Conservation (phyloP, 2,888 invertebrate species). For the Chrysolina americana region DNA sequence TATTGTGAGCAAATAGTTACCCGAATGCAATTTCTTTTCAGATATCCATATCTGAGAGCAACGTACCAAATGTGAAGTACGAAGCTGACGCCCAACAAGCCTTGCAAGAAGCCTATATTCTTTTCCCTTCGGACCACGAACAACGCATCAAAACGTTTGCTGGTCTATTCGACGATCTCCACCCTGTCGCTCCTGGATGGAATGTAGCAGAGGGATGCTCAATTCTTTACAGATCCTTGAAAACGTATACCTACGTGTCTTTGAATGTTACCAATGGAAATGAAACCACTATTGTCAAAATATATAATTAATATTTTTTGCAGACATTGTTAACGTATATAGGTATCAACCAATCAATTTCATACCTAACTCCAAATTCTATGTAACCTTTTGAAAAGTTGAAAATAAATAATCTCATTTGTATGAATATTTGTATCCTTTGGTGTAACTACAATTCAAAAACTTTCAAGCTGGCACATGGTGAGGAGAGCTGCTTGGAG, state of each 20-base stretch:
- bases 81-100: slow-evolving; percentile 14
- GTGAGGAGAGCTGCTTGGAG: too few species aligned
- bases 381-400: too few species aligned
- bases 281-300: background rate
- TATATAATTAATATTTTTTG: background rate
- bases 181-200: slow-evolving; percentile 25
- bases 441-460: too few species aligned
- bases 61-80: slow-evolving; percentile 21
- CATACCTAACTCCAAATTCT: too few species aligned
- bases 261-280: background rate
- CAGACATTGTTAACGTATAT: too few species aligned
- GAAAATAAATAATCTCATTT: too few species aligned
- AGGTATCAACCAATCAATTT: too few species aligned
- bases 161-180: background rate
- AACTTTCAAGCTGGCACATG: too few species aligned
- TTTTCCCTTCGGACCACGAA: slow-evolving; percentile 6
- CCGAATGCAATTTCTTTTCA: background rate
- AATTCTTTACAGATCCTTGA: slow-evolving; percentile 1
- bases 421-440: too few species aligned
- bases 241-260: background rate
- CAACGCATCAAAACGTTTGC: slow-evolving; percentile 7
- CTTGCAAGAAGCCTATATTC: slow-evolving; percentile 20
- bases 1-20: too few species aligned
- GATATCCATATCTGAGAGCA: slow-evolving; percentile 23
- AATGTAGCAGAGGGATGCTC: slow-evolving; percentile 26